phyloP scores from a whole-genome alignment of 2,888 invertebrate species.

The Dioctria linearis region DNA sequence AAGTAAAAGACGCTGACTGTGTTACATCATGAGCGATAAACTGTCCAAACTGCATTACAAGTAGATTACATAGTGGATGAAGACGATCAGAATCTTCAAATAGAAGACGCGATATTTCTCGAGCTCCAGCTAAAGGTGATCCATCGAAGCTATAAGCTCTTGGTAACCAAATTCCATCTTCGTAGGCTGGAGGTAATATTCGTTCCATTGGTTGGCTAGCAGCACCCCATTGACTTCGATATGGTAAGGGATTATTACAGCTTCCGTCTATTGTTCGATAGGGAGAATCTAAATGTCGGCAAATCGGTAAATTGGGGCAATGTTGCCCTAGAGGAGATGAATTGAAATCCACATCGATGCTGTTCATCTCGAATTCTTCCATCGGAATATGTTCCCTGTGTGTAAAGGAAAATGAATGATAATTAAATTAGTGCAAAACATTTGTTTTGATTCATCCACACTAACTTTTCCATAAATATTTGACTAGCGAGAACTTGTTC shows the following conservation, averaged over 20 bases:
- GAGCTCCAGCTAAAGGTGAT: conserved; percentile 76
- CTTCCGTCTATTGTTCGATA: conserved; percentile 85
- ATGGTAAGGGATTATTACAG: conserved; percentile 81
- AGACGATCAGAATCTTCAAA: conserved; percentile 76
- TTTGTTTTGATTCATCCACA: neutral
- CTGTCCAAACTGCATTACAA: conserved; percentile 87
- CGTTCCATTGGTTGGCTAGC: conserved; percentile 78
- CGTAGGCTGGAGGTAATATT: conserved; percentile 78
- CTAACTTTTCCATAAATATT: conserved; percentile 71
- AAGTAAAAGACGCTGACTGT: conserved; percentile 79
- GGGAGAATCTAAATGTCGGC: conserved; percentile 70
- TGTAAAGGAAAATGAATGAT: conserved; percentile 12
- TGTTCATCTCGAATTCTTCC: conserved; percentile 68
- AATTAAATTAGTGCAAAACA: neutral
- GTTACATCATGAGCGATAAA: conserved; percentile 84
- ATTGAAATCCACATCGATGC: conserved; percentile 64
- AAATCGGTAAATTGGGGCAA: conserved; percentile 70
- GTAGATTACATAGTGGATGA: conserved; percentile 76
- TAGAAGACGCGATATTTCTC: conserved; percentile 77
- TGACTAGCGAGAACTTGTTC: conserved; percentile 73
- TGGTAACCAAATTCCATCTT: conserved; percentile 74
- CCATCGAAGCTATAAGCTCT: conserved; percentile 68
- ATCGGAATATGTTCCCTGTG: conserved; percentile 61
- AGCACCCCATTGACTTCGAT: conserved; percentile 77
- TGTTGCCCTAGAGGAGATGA: conserved; percentile 65